These are phyloP conservation scores for Capra hircus DNA, from an alignment of 2,113 vertebrate species.

Conservation along the genomic window DNA sequence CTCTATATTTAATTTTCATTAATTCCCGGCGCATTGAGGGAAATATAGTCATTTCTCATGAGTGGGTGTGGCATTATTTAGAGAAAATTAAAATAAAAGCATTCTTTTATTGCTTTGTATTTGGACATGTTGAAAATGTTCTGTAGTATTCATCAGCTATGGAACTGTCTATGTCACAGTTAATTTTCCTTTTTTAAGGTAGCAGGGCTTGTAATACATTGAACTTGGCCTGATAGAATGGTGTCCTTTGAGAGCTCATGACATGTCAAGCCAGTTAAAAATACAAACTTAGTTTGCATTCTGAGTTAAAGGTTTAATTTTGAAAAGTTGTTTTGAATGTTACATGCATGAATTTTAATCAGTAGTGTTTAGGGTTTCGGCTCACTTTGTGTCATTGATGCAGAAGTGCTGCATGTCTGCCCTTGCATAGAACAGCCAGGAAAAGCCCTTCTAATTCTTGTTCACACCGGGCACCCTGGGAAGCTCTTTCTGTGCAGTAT, in stretches of 20 bases:
- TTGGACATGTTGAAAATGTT: conserved; percentile 32
- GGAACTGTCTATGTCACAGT: background rate
- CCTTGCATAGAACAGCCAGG: background rate
- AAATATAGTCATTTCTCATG: conserved; percentile 3
- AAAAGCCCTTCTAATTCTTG: background rate
- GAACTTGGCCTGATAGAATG: background rate
- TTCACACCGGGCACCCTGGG: background rate
- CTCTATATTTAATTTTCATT: background rate
- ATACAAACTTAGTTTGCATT: background rate
- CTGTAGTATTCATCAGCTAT: background rate
- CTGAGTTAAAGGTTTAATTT: conserved; percentile 28
- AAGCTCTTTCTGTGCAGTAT: background rate
- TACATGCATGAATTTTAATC: background rate
- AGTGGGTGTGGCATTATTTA: conserved; percentile 15
- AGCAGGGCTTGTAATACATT: background rate
- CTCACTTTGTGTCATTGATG: background rate
- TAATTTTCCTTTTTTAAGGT: conserved; percentile 4
- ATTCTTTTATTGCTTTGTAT: background rate
- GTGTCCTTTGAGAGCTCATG: background rate
- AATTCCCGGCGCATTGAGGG: background rate
- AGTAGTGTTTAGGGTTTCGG: background rate
- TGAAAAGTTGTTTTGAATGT: background rate
- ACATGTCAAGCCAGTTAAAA: background rate
- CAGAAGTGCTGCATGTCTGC: background rate
- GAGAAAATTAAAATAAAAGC: conserved; percentile 43